These are phyloP conservation scores for Terebella lapidaria DNA, from an alignment of 2,888 invertebrate genomes.

Conservation along the genomic window DNA sequence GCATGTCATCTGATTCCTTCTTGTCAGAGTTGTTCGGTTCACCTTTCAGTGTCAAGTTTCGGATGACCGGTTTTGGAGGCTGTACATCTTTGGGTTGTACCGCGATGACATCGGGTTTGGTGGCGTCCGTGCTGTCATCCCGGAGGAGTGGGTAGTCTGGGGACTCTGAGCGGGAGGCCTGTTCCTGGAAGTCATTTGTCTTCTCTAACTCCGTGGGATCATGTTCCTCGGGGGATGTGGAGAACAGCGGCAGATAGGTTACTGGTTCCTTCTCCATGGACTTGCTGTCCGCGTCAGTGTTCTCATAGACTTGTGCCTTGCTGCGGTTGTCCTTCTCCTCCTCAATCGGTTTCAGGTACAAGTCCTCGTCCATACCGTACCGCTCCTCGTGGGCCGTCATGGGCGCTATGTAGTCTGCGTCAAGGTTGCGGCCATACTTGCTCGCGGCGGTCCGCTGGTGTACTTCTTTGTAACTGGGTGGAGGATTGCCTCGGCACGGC, in stretches of 20 bases:
- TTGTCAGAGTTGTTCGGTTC: too few relatives aligned
- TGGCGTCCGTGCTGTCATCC: too few relatives aligned
- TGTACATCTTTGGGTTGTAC: too few relatives aligned
- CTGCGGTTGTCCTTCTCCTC: background rate
- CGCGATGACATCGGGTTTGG: too few relatives aligned
- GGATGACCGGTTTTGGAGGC: too few relatives aligned
- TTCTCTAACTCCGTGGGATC: background rate
- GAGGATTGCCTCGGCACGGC: constrained; percentile 4
- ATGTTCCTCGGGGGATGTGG: background rate
- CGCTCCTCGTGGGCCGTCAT: background rate
- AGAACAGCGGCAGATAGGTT: background rate
- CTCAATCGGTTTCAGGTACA: background rate
- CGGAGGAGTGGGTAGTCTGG: background rate
- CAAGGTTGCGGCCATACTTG: background rate
- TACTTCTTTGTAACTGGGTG: constrained; percentile 4
- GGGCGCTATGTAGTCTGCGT: background rate
- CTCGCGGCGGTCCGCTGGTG: background rate
- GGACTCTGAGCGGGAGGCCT: background rate
- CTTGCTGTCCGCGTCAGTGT: background rate
- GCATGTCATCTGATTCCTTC: too few relatives aligned
- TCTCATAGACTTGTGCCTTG: background rate
- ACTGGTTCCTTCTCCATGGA: background rate
- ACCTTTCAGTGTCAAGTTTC: too few relatives aligned
- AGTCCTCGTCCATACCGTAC: background rate
- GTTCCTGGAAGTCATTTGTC: too few relatives aligned